phyloP scores from a whole-genome alignment of 2,113 vertebrate genomes.

The rat (Rattus norvegicus) region DNA sequence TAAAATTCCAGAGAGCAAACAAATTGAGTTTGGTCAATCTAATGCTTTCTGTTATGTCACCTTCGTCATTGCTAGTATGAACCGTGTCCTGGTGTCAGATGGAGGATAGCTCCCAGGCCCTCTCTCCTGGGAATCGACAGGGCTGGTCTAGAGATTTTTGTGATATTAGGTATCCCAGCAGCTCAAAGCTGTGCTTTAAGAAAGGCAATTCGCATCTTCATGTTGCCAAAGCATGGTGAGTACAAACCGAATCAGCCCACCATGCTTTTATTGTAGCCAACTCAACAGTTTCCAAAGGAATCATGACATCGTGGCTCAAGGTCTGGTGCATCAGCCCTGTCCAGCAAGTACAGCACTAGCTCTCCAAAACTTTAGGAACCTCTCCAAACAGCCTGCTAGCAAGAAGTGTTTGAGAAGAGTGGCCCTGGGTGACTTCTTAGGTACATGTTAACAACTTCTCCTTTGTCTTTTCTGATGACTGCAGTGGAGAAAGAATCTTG shows the following conservation, averaged over 20 bases:
- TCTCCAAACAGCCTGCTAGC: not conserved
- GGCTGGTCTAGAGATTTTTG: not conserved
- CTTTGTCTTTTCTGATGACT: not conserved
- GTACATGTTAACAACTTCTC: too few relatives aligned
- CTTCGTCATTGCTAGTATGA: too few relatives aligned
- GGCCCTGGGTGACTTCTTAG: not conserved
- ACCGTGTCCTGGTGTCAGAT: accelerated
- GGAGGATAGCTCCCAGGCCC: not conserved
- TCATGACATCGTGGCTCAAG: not conserved
- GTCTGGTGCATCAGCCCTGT: not conserved
- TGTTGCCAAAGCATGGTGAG: not conserved
- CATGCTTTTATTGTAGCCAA: not conserved
- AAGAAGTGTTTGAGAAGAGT: not conserved
- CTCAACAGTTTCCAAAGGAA: not conserved
- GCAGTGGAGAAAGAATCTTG: not conserved
- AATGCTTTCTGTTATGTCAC: not conserved
- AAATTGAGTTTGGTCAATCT: not conserved
- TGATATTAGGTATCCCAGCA: not conserved
- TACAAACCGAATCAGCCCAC: not conserved
- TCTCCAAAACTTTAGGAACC: not conserved
- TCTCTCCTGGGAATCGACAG: not conserved
- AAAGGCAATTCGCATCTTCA: not conserved
- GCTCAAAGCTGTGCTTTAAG: not conserved
- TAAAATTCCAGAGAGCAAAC: not conserved
- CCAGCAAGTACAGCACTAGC: not conserved